Conservation (phyloP, 2,888 invertebrate species). For the Trichogramma dendrolimi region DNA sequence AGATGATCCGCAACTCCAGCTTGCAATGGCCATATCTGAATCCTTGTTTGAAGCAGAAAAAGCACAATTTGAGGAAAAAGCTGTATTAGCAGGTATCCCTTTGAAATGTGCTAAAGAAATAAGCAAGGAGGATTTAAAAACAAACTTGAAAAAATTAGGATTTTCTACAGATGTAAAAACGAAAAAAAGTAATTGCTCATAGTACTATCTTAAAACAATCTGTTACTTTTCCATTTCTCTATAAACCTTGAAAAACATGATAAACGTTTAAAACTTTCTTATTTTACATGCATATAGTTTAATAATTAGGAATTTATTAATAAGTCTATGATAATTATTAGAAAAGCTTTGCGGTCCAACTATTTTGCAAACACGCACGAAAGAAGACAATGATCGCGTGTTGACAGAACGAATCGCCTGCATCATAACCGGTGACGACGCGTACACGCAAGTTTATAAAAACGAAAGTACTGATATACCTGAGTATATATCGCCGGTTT, state of each 20-base stretch:
- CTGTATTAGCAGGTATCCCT: conserved; percentile 35
- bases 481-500: conserved; percentile 11
- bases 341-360: conserved; percentile 39
- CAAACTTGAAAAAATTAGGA: conserved; percentile 45
- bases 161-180: conserved; percentile 40
- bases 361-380: conserved; percentile 45
- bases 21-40: conserved; percentile 52
- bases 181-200: conserved; percentile 34
- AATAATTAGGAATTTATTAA: neutral
- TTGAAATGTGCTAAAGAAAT: conserved; percentile 30
- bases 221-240: neutral
- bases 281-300: no score
- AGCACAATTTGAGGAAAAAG: conserved; percentile 42
- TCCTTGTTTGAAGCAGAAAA: conserved; percentile 51
- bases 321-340: conserved; percentile 22
- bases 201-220: neutral
- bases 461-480: neutral
- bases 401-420: conserved; percentile 52
- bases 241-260: no score
- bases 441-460: conserved; percentile 37
- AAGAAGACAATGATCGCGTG: conserved; percentile 49
- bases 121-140: conserved; percentile 32
- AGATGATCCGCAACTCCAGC: conserved; percentile 48
- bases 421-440: conserved; percentile 48
- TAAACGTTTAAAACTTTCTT: no score